Conservation (phyloP, 2,797 vertebrate genomes). For the Stomatorhinus walkeri region DNA sequence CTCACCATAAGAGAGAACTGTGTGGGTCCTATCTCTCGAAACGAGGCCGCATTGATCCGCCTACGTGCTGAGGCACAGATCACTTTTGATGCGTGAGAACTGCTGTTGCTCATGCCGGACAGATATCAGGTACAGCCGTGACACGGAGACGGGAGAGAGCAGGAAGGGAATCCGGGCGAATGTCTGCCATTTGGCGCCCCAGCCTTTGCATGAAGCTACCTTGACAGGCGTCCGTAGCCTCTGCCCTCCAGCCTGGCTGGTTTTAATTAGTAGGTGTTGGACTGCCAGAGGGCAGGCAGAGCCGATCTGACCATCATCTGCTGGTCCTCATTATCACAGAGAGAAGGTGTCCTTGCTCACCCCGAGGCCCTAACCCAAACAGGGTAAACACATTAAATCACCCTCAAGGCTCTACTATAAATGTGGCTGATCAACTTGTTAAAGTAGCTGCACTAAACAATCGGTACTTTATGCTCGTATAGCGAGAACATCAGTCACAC, state of each 20-base stretch:
- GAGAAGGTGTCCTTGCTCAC: slow-evolving; percentile 66
- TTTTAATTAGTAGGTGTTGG: slow-evolving; percentile 80
- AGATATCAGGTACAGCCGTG: not conserved
- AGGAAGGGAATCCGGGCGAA: not conserved
- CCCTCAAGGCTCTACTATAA: slow-evolving; percentile 25
- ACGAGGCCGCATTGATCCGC: slow-evolving; percentile 67
- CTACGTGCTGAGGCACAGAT: slow-evolving; percentile 49
- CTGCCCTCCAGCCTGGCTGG: slow-evolving; percentile 76
- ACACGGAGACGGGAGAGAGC: not conserved
- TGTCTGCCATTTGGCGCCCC: not conserved
- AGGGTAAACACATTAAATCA: slow-evolving; percentile 28
- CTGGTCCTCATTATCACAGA: slow-evolving; percentile 68
- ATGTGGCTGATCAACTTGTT: slow-evolving; percentile 11
- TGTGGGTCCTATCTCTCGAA: slow-evolving; percentile 62
- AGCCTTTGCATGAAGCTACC: slow-evolving; percentile 19
- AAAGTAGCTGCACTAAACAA: not conserved
- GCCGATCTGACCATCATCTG: slow-evolving; percentile 41
- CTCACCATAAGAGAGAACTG: slow-evolving; percentile 65
- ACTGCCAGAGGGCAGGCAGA: slow-evolving; percentile 59
- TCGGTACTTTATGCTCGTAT: not conserved
- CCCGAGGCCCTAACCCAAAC: slow-evolving; percentile 40
- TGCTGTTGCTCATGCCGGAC: not conserved
- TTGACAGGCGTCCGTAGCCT: slow-evolving; percentile 76
- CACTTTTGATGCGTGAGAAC: slow-evolving; percentile 14
- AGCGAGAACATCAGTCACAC: not conserved